Conservation (phyloP, 2,113 vertebrate species). For the Bos indicus region DNA sequence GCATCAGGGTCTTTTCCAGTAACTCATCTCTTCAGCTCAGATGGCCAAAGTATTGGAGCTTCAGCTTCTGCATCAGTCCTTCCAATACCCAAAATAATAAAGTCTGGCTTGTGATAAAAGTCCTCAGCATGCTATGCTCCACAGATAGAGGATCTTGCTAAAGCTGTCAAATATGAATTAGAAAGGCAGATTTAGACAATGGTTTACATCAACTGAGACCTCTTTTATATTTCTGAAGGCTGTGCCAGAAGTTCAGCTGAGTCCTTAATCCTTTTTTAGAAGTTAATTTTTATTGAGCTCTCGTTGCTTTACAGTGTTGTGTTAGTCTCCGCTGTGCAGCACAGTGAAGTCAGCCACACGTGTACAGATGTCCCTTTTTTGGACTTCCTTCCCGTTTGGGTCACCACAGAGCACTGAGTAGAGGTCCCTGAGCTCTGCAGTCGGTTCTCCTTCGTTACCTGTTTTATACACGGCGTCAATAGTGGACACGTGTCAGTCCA, state of each 20-base stretch:
- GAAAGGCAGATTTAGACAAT: not conserved
- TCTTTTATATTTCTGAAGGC: not conserved
- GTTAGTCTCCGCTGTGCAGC: fast-evolving
- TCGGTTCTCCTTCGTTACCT: fast-evolving
- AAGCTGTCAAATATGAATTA: not conserved
- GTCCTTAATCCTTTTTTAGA: not conserved
- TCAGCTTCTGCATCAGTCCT: not conserved
- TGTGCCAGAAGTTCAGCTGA: not conserved
- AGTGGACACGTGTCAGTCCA: fast-evolving
- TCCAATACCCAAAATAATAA: not conserved
- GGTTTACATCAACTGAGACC: not conserved
- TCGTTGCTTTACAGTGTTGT: fast-evolving
- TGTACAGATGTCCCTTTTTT: fast-evolving
- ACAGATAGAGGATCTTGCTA: not conserved
- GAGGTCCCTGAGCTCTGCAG: fast-evolving
- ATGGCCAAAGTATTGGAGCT: not conserved
- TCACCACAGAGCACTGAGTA: fast-evolving
- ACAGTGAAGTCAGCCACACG: fast-evolving
- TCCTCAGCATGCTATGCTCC: not conserved
- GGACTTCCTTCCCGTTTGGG: fast-evolving
- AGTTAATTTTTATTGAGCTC: not conserved
- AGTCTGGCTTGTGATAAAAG: not conserved
- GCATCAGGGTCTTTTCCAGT: not conserved
- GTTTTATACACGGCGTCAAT: fast-evolving
- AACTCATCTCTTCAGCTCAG: not conserved